These are phyloP conservation scores for Zelleria hepariella DNA, from an alignment of 2,888 invertebrate genomes.

Conservation along the genomic window DNA sequence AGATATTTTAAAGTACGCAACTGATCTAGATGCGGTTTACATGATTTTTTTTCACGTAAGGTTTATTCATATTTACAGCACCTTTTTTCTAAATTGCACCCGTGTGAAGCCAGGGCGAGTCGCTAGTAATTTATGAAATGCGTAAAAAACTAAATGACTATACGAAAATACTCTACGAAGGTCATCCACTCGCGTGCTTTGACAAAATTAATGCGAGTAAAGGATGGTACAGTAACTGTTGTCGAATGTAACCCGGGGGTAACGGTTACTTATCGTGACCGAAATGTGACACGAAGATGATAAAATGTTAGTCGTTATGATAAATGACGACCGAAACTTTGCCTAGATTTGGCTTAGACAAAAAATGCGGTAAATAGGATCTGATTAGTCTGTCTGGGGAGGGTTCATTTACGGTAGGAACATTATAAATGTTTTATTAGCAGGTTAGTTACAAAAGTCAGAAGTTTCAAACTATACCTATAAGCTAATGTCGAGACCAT, in stretches of 20 bases:
- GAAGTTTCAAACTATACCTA: too few relatives aligned
- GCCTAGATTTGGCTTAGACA: conserved; percentile 12
- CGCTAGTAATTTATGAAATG: too few relatives aligned
- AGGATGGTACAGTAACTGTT: conserved; percentile 5
- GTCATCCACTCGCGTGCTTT: conserved; percentile 32
- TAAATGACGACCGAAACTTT: neutral
- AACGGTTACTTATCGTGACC: conserved; percentile 3
- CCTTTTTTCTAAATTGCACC: too few relatives aligned
- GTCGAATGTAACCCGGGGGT: conserved; percentile 2
- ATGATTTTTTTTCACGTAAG: too few relatives aligned
- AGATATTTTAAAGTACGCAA: too few relatives aligned
- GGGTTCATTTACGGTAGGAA: neutral
- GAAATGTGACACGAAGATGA: conserved; percentile 30
- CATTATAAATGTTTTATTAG: too few relatives aligned
- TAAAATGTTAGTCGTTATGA: conserved; percentile 13
- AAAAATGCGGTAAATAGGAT: neutral
- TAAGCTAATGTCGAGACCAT: too few relatives aligned
- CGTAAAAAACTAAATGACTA: neutral
- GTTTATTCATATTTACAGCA: too few relatives aligned
- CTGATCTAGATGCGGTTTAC: too few relatives aligned
- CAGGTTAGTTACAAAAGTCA: too few relatives aligned
- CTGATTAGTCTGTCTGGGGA: neutral
- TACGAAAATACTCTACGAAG: conserved; percentile 13
- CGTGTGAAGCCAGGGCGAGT: too few relatives aligned
- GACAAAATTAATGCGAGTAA: conserved; percentile 26